phyloP scores from a whole-genome alignment of 2,888 invertebrate genomes.

The Sepioteuthis lessoniana region DNA sequence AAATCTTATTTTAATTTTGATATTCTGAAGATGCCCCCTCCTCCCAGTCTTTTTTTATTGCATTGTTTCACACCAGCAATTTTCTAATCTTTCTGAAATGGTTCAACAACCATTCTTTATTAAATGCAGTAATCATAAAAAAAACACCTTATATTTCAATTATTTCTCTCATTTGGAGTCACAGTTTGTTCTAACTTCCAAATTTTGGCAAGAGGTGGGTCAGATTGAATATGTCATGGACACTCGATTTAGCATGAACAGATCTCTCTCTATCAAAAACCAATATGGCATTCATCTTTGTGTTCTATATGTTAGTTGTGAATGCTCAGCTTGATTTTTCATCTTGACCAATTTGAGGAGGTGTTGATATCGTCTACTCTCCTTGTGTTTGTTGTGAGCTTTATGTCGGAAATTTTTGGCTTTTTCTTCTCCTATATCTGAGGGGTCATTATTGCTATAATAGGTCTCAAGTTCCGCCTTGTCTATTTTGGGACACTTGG shows the following conservation, averaged over 20 bases:
- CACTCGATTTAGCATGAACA: background rate
- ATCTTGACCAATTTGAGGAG: slow-evolving; percentile 5
- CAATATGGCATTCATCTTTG: background rate
- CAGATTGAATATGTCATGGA: background rate
- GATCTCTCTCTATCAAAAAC: background rate
- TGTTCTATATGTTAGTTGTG: background rate
- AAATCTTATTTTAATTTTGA: too few species aligned
- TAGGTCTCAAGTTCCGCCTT: background rate
- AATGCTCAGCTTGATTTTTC: background rate
- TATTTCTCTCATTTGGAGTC: background rate
- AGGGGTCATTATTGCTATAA: background rate
- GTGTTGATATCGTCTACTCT: slow-evolving; percentile 10
- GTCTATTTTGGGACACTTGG: background rate
- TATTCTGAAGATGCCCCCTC: background rate
- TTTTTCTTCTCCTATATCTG: background rate
- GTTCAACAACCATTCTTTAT: background rate
- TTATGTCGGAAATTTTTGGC: slow-evolving; percentile 13
- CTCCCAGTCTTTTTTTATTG: background rate
- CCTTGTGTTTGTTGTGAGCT: slow-evolving; percentile 35
- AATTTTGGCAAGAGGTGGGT: background rate
- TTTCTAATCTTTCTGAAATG: background rate
- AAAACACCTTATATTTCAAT: too few species aligned
- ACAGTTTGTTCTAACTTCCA: background rate
- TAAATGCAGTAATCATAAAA: background rate
- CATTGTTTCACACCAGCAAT: background rate